Evolutionary conservation across 2,113 vertebrate species (phyloP), one percentile per base, ranked within the genome.

Genomic region (Apeltes quadracus): DNA sequence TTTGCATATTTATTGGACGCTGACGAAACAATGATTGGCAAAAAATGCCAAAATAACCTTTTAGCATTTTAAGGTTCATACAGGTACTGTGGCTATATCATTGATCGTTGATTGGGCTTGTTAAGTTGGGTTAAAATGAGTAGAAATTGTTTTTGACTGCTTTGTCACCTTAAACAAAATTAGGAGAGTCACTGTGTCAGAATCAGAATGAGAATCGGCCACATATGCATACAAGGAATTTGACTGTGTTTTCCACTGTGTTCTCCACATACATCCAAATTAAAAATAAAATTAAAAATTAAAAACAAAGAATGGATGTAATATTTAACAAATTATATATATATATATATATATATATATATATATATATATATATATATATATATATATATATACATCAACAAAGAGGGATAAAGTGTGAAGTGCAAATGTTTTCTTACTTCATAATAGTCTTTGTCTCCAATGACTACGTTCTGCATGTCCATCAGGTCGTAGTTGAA

Each of bases 361-460:
- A 29, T n/a, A n/a, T n/a, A n/a, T n/a, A n/a, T n/a, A n/a, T n/a
- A n/a, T n/a, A n/a, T n/a, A n/a, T n/a, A n/a, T n/a, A n/a, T n/a
- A n/a, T n/a, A n/a, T n/a, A n/a, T n/a, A n/a, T n/a, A n/a, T n/a
- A n/a, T 1, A 5, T 4, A 32, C 29, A 32, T 32, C 29, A 32
- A 32, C 29, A 32, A 32, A 32, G 29, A 32, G n/a, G n/a, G n/a
- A n/a, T n/a, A n/a, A n/a, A n/a, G n/a, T n/a, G 29, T 32, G 29
- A 32, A 32, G 29, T 32, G 29, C 29, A 32, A 32, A 32, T 32
- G 29, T 15, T 67, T 32, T 70, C 65, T 74, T 86, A 98, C 96
- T 95, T 97, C 93, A 14, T 93, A 94, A 64, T 23, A 34, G 32
- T 34, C n/a, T n/a, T n/a, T n/a, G n/a, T n/a, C 32, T 34, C 32